Evolutionary conservation across 1,140 invertebrate genomes (phyloP), one percentile per base, ranked within the genome.

Genomic region (Lordiphosa collinella): DNA sequence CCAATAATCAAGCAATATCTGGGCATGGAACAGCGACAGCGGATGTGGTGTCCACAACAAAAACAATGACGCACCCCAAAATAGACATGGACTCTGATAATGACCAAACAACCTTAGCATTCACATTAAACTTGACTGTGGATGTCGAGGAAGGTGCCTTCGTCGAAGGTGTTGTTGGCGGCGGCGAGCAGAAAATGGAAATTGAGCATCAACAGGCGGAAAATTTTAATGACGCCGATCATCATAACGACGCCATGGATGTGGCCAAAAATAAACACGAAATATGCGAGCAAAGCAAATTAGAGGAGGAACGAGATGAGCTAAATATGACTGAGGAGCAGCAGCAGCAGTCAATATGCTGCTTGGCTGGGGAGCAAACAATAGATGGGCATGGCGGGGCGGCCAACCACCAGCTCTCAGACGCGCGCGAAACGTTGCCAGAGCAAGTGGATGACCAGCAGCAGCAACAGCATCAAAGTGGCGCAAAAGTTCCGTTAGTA

Each of bases 181-280:
- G 6, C 25, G 71, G 78, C 78, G 63, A 84, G 57, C 69, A 29
- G 63, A 69, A 72, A 44, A 44, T 44, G 73, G 78, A 84, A 82
- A 84, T 82, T 35, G 79, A 82, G 78, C 78, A 82, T 84, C 78
- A 82, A 82, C 78, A 84, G 78, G 78, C 78, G 78, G 78, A 82
- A 82, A 82, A 82, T 82, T 75, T 84, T 82, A 84, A 82, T 82
- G 78, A 84, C 78, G 78, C 78, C 72, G 31, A 44, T 16, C 38
- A 54, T 38, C 25, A 22, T 46, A 58, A 63, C 67, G 78, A 82
- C 78, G 78, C 75, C 75, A 80, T 80, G 75, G 69, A 75, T 73
- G 66, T 38, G 55, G 79, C 78, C 79, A 84, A 82, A 82, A 82
- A 82, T 85, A 82, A 78, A 78, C 62, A 48, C 68, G 73, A 84